A percentile compares a stretch with the other conserved stretches of the same genome.
These are phyloP conservation scores for Sebastes trivittatus DNA, from an alignment of 2,797 vertebrate species.

Conservation along the genomic window DNA sequence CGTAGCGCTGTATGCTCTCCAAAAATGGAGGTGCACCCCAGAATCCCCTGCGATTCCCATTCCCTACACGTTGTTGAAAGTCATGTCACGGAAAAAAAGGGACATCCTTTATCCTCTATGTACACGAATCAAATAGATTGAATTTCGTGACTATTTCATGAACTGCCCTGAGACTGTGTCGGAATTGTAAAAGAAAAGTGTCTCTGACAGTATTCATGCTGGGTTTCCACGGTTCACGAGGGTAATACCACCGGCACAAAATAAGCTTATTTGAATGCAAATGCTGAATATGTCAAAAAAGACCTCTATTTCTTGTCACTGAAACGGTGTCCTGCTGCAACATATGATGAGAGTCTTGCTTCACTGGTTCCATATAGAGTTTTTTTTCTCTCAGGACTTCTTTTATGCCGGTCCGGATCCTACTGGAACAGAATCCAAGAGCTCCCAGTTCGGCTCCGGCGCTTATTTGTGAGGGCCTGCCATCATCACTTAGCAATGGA, in stretches of 20 bases:
- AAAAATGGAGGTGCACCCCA: too few species aligned
- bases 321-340: not conserved
- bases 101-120: too few species aligned
- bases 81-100: too few species aligned
- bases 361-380: conserved; percentile 10
- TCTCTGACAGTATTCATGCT: not conserved
- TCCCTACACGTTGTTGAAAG: too few species aligned
- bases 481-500: conserved; percentile 54
- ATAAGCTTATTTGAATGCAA: conserved; percentile 16
- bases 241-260: not conserved
- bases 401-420: conserved; percentile 15
- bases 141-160: too few species aligned
- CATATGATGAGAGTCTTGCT: conserved; percentile 4
- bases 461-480: conserved; percentile 42
- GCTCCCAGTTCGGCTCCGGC: conserved; percentile 8
- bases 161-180: too few species aligned
- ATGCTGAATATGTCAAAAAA: not conserved
- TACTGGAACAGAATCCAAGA: conserved; percentile 26
- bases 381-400: not conserved
- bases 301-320: not conserved
- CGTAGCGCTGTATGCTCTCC: too few species aligned
- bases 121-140: too few species aligned
- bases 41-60: too few species aligned
- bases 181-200: not conserved
- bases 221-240: not conserved